Evolutionary conservation across 2,888 invertebrate genomes (phyloP), one percentile per base, ranked within the genome.

Genomic region (Plebejus anna): DNA sequence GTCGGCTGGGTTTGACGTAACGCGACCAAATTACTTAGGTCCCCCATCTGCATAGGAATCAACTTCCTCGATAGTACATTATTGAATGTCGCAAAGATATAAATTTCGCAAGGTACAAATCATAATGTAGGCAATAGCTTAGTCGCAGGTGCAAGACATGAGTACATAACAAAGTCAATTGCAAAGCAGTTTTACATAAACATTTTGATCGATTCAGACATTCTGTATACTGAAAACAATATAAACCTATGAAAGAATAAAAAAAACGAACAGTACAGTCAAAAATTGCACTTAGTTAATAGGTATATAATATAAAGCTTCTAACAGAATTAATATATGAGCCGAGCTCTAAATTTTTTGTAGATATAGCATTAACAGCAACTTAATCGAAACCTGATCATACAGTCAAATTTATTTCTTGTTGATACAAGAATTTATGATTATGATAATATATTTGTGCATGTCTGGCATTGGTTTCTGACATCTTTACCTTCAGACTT

Each of bases 401-500:
- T 4, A 55, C 55, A 55, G 55, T 55, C 55, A 55, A 55, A 55
- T 55, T 55, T 55, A 55, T 55, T 55, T 16, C 55, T 55, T 55
- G 55, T 55, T 55, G 16, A 16, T 55, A 3, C 55, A 55, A 55
- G 13, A 55, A 16, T 55, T 55, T 55, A 55, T 55, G 55, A 55
- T 55, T 55, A 55, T 55, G 16, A 55, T 55, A 55, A 55, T 55
- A 55, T 55, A 55, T 16, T 16, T 55, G 16, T 55, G 55, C 22
- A 28, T 61, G 61, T 61, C 28, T 61, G 61, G 9, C 61, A 61
- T 28, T 61, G 28, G 61, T 11, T 61, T 61, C 61, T 28, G 7
- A 28, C 28, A 61, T 28, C 28, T 61, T 61, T 61, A 28, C 61
- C 61, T 61, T 61, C 61, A 61, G 61, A 61, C 61, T 28, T 28